phyloP scores from a whole-genome alignment of 2,888 invertebrate genomes.

The Caenorhabditis sinica region DNA sequence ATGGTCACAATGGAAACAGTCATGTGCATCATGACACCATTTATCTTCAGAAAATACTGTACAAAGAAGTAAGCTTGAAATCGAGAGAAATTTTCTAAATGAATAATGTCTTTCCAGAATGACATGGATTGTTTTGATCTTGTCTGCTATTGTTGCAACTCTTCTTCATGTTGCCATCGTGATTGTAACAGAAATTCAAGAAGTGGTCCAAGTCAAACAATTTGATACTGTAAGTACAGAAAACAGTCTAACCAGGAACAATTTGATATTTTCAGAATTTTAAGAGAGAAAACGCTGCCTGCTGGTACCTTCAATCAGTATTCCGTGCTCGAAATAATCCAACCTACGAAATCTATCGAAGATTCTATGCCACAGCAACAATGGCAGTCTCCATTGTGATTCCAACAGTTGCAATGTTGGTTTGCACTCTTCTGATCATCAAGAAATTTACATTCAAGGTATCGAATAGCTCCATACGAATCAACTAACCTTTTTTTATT shows the following conservation, averaged over 20 bases:
- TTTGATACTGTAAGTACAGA: conserved; percentile 29
- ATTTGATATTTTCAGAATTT: conserved; percentile 30
- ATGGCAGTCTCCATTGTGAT: conserved; percentile 78
- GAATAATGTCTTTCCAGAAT: conserved; percentile 41
- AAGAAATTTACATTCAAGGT: conserved; percentile 61
- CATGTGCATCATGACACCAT: conserved; percentile 80
- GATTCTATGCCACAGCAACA: conserved; percentile 74
- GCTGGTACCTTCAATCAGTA: conserved; percentile 67
- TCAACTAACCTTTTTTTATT: conserved; percentile 32
- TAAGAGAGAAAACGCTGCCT: conserved; percentile 50
- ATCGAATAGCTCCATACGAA: neutral
- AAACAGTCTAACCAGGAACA: neutral
- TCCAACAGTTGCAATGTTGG: conserved; percentile 80
- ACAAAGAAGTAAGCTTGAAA: conserved; percentile 65
- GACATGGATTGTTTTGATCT: conserved; percentile 68
- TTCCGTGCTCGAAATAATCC: conserved; percentile 63
- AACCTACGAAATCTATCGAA: conserved; percentile 59
- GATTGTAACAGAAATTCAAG: conserved; percentile 59
- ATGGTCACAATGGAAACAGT: conserved; percentile 81
- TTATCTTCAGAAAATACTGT: conserved; percentile 80
- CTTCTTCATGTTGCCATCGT: conserved; percentile 66
- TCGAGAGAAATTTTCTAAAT: neutral
- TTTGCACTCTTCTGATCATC: conserved; percentile 78
- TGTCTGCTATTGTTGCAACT: conserved; percentile 63
- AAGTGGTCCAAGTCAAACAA: conserved; percentile 48